Evolutionary conservation across 2,888 invertebrate species (phyloP), one percentile per base, ranked within the genome.

Genomic region (Tetranychus truncatus): DNA sequence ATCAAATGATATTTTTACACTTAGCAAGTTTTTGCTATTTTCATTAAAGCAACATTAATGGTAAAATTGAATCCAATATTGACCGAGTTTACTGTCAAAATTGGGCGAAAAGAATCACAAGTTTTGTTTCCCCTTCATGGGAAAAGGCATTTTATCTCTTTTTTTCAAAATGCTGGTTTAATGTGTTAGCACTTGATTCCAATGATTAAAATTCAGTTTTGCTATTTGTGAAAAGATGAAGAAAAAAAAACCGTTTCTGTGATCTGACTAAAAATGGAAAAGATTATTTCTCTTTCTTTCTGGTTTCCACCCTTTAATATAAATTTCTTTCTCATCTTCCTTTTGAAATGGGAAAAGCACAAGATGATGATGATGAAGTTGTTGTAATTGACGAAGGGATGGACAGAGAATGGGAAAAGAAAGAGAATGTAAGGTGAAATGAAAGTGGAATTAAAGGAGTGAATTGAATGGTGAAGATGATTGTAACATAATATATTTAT

Each of bases 341-440:
- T 69, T 21, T 69, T 69, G 20, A 24, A 24, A 20, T 20, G 34
- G 34, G 69, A 24, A 69, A 24, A 24, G 69, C 69, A 24, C 8
- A 24, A 24, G 69, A 24, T 69, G 69, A 69, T 69, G 9, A 24
- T 20, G 21, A 24, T 20, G 20, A 18, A 66, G 20, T 66, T 15
- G 18, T 66, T 66, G 20, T 20, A 66, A 20, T 66, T 20, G 18
- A 66, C n/a, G 66, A 20, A 66, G 69, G 21, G 34, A 69, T 24
- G 34, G 69, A 69, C 9, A 67, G 11, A 67, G 24, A 67, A n/a
- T 18, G 67, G n/a, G 20, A 67, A n/a, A 67, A 67, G 67, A 67
- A 11, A 67, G 67, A 67, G 67, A 67, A 1, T 18, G 67, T 18
- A n/a, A 67, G 67, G 8, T 21, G 34, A 6, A 69, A 11, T 11